phyloP scores from a whole-genome alignment of 2,797 vertebrate species.

The Pangasius sanitwongsei region DNA sequence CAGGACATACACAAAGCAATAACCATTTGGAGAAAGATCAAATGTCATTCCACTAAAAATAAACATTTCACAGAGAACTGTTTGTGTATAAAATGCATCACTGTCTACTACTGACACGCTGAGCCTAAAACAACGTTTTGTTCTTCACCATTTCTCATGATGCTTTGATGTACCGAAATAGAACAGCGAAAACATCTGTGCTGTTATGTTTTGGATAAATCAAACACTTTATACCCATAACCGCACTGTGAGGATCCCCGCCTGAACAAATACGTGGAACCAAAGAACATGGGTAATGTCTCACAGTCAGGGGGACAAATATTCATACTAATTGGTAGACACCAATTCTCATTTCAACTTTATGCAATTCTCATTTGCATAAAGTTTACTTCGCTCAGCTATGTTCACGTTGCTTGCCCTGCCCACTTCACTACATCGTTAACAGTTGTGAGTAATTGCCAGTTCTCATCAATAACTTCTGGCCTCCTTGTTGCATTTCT shows the following conservation, averaged over 20 bases:
- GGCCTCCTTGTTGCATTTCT: not conserved
- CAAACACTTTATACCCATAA: not conserved
- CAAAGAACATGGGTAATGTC: not conserved
- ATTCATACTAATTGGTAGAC: not conserved
- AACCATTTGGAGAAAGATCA: too few species aligned
- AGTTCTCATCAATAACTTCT: not conserved
- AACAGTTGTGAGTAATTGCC: not conserved
- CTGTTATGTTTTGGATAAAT: not conserved
- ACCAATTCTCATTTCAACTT: not conserved
- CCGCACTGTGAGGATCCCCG: not conserved
- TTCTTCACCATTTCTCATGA: not conserved
- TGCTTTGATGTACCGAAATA: not conserved
- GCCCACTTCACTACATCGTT: not conserved
- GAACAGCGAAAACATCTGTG: not conserved
- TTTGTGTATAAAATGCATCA: not conserved
- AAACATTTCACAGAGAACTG: not conserved
- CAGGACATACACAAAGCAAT: not conserved
- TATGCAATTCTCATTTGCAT: not conserved
- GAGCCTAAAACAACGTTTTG: constrained; percentile 9
- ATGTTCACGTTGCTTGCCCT: not conserved
- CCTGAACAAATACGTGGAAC: not conserved
- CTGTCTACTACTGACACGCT: not conserved
- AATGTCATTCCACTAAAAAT: not conserved
- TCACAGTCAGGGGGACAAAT: not conserved
- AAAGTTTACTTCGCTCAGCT: not conserved